Conservation (phyloP, 2,113 vertebrate species). For the Clarias macrocephalus region DNA sequence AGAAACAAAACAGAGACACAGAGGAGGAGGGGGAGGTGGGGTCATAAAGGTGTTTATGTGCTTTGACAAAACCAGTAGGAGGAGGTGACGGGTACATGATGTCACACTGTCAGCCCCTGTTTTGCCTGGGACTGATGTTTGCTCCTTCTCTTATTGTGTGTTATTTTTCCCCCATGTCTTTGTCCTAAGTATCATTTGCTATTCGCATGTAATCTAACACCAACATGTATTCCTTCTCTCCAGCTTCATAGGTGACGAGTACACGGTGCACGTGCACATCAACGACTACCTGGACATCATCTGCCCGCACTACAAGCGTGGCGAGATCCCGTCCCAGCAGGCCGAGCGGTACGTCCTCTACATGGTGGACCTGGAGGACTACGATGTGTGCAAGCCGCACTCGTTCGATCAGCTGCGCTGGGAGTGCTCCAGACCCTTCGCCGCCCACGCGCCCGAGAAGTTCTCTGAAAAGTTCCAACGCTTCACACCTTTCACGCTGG, state of each 20-base stretch:
- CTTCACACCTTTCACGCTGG: constrained; percentile 89
- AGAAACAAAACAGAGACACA: constrained; percentile 38
- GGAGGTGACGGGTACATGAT: constrained; percentile 11
- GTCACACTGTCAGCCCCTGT: background rate
- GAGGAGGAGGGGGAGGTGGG: background rate
- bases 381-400: constrained; percentile 78
- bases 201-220: background rate
- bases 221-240: background rate
- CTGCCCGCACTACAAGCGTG: constrained; percentile 87
- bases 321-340: constrained; percentile 64
- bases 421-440: constrained; percentile 85
- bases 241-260: constrained; percentile 82
- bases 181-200: background rate
- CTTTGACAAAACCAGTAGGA: constrained; percentile 25
- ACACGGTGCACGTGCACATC: constrained; percentile 80
- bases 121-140: background rate
- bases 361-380: constrained; percentile 87
- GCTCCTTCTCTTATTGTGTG: background rate
- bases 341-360: constrained; percentile 92
- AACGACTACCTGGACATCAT: constrained; percentile 95
- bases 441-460: constrained; percentile 84
- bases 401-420: constrained; percentile 92
- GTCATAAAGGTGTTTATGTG: constrained; percentile 24
- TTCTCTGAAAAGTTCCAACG: constrained; percentile 96
- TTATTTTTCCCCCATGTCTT: background rate